These are phyloP conservation scores for Albula goreensis DNA, from an alignment of 2,113 vertebrate genomes.

Conservation along the genomic window DNA sequence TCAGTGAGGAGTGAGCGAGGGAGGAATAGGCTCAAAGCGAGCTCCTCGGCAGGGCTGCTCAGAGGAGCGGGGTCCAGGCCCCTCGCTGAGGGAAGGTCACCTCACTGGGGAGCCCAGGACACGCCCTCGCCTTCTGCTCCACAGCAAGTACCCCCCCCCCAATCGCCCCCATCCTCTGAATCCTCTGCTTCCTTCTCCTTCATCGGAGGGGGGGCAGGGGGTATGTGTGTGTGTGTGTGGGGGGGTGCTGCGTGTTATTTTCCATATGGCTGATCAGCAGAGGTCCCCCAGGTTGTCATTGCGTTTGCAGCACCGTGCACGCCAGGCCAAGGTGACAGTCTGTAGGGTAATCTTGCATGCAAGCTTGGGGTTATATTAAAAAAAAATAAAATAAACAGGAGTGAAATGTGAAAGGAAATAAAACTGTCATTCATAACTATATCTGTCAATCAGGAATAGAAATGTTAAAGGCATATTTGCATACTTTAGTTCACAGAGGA, in stretches of 20 bases:
- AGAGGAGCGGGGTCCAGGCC: neutral
- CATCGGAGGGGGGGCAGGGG: neutral
- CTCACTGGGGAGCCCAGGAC: conserved; percentile 44
- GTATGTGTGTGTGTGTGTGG: neutral
- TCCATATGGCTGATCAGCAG: conserved; percentile 15
- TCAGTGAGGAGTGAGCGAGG: neutral
- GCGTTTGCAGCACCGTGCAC: neutral
- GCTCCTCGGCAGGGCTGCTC: neutral
- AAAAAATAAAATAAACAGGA: too few relatives aligned
- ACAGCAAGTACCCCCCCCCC: conserved; percentile 45
- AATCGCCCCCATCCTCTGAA: conserved; percentile 33
- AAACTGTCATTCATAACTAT: neutral
- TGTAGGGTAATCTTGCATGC: neutral
- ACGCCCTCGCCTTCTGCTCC: conserved; percentile 42
- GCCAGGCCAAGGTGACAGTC: neutral
- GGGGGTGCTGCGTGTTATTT: neutral
- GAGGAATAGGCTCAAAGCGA: neutral
- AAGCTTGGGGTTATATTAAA: neutral
- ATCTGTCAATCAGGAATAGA: neutral
- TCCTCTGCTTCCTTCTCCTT: conserved; percentile 19
- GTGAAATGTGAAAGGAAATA: too few relatives aligned
- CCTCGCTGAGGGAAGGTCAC: conserved; percentile 60
- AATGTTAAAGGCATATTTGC: neutral
- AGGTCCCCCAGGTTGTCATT: neutral
- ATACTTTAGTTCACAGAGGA: neutral